These are phyloP conservation scores for Gymnobelideus leadbeateri DNA, from an alignment of 2,113 vertebrate species.

Conservation along the genomic window DNA sequence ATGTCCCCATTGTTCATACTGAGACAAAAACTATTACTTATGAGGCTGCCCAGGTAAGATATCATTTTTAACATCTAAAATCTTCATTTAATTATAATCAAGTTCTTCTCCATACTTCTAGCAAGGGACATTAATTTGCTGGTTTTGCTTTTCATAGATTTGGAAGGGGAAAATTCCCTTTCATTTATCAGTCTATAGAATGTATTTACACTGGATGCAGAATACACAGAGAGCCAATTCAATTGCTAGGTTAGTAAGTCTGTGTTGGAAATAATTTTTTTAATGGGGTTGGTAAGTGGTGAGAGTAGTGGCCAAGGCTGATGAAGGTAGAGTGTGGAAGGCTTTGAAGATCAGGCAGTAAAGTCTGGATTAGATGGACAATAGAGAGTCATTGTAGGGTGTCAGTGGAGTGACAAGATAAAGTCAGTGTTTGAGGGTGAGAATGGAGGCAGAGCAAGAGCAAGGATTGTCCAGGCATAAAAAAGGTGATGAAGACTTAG, in stretches of 20 bases:
- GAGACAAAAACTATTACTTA: constrained; percentile 99
- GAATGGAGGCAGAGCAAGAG: neutral
- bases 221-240: neutral
- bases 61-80: constrained; percentile 11
- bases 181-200: neutral
- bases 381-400: constrained; percentile 2
- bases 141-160: constrained; percentile 29
- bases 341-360: neutral
- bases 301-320: neutral
- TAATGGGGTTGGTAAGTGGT: neutral
- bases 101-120: constrained; percentile 30
- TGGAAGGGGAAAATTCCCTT: constrained; percentile 2
- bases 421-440: constrained; percentile 2
- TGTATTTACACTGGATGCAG: neutral
- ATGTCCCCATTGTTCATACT: constrained; percentile 95
- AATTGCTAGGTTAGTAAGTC: neutral
- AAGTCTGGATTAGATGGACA: constrained; percentile 24
- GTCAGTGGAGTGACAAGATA: constrained; percentile 30
- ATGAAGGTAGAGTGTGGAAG: neutral
- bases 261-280: neutral
- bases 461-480: neutral
- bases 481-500: neutral
- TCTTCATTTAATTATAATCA: constrained; percentile 38
- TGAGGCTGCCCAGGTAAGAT: constrained; percentile 94
- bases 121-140: neutral